Evolutionary conservation across 2,797 vertebrate species (phyloP), one percentile per base, ranked within the genome.

Genomic region (Aldrovandia affinis): DNA sequence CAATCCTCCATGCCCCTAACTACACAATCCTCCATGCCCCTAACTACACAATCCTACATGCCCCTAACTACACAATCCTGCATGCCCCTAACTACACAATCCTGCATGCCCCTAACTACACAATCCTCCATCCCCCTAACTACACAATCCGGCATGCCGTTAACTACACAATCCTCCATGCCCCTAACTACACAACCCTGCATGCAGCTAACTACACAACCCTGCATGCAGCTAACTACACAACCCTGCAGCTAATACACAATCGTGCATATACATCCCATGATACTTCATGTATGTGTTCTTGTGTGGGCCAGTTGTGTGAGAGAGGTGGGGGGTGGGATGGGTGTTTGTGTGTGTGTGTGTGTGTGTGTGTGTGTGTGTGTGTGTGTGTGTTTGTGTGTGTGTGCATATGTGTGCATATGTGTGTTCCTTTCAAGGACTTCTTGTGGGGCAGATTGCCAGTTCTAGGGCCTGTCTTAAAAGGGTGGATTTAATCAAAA

Each of bases 241-340:
- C n/a, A n/a, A n/a, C n/a, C n/a, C n/a, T n/a, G n/a, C n/a, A n/a
- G n/a, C n/a, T n/a, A n/a, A n/a, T n/a, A n/a, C n/a, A n/a, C n/a
- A n/a, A n/a, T n/a, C n/a, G n/a, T n/a, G n/a, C n/a, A n/a, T n/a
- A n/a, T n/a, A n/a, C n/a, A n/a, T n/a, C n/a, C n/a, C n/a, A n/a
- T n/a, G n/a, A n/a, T 91, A 90, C 92, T 93, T 86, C 91, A 90
- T 90, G 82, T 88, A 85, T 52, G 75, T 88, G 92, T 94, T 92
- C 93, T 96, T 96, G 92, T 90, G 84, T 92, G 90, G 90, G 92
- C 89, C 92, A 85, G 87, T 1, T 68, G 92, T 87, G 63, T 82
- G 81, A 86, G 47, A 79, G 84, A 54, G 73, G 78, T 25, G 36
- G 52, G 42, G 14, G 42, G 4, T 83, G 52, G 83, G n/a, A 75